phyloP scores from a whole-genome alignment of 2,113 vertebrate species.

The Sturnira hondurensis region DNA sequence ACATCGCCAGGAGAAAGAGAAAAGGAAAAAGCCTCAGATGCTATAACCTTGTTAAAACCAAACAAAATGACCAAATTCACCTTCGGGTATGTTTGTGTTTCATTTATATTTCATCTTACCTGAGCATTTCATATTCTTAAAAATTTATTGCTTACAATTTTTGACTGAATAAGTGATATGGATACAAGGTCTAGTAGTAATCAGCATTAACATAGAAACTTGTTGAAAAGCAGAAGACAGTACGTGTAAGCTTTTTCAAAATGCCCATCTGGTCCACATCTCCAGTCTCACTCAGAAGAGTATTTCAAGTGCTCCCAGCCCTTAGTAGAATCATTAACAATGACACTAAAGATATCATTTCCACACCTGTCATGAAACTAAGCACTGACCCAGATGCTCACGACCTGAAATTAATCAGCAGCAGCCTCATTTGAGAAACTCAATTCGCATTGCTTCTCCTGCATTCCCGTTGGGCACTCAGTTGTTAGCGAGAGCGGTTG shows the following conservation, averaged over 20 bases:
- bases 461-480: background rate
- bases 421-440: background rate
- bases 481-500: background rate
- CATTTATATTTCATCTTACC: background rate
- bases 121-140: background rate
- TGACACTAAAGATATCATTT: conserved; percentile 55
- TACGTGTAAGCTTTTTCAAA: background rate
- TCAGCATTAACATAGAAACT: background rate
- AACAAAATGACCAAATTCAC: background rate
- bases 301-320: background rate
- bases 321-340: conserved; percentile 53
- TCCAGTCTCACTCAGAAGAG: background rate
- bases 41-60: background rate
- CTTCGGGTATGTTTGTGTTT: background rate
- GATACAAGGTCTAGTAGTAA: background rate
- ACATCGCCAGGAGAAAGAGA: background rate
- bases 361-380: conserved; percentile 52
- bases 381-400: conserved; percentile 65
- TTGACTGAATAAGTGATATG: background rate
- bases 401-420: conserved; percentile 58
- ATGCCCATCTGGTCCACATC: background rate
- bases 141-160: background rate
- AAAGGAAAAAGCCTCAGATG: background rate
- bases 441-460: conserved; percentile 16
- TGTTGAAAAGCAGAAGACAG: background rate